Evolutionary conservation across 2,888 invertebrate genomes (phyloP).

Genomic region (Ophioninae sp.): DNA sequence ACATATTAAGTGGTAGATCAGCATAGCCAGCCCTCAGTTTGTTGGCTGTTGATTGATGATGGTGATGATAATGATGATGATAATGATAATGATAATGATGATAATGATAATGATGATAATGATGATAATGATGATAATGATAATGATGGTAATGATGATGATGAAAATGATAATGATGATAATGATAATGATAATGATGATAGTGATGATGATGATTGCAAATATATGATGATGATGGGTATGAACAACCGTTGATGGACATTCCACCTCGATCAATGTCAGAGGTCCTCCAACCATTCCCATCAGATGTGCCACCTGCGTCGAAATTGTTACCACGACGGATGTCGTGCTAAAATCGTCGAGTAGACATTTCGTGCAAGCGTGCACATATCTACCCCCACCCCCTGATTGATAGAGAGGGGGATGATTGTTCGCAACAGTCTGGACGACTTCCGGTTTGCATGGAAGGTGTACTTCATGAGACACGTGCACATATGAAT

Average conservation of each 20-base stretch:
- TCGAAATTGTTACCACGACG: neutral
- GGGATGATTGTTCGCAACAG: slow-evolving; percentile 53
- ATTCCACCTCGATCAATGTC: neutral
- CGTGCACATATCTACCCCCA: neutral
- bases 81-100: no score
- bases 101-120: no score
- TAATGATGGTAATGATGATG: no score
- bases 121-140: no score
- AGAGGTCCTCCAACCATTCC: neutral
- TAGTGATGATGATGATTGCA: no score
- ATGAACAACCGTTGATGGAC: neutral
- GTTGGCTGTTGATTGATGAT: no score
- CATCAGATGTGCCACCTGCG: neutral
- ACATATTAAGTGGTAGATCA: neutral
- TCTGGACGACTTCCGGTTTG: slow-evolving; percentile 61
- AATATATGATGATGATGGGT: no score
- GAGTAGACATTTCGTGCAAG: slow-evolving; percentile 28
- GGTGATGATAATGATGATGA: no score
- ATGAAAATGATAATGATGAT: no score
- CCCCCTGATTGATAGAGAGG: neutral
- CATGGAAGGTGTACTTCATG: slow-evolving; percentile 31
- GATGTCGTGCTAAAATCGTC: slow-evolving; percentile 7
- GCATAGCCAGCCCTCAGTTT: neutral
- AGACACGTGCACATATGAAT: slow-evolving; percentile 49
- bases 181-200: no score